Base-by-base conservation (phyloP, 2,888 invertebrate genomes). In the Zygaena filipendulae region DNA sequence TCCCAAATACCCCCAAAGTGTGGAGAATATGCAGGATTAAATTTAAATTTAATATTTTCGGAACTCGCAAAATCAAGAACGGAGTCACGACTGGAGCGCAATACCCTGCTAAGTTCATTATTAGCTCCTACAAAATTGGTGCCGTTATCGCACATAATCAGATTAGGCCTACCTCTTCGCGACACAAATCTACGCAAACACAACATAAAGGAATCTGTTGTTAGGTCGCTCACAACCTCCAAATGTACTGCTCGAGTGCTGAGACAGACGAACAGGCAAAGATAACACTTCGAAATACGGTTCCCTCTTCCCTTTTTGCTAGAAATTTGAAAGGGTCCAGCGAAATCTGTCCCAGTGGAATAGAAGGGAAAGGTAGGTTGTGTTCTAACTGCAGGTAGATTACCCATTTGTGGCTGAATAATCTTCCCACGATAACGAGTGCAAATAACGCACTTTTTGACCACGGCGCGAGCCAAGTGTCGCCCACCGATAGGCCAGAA, bases 81-180 rank as follows among this genome's bases (percentile, higher is more conserved):
- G 3, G 29, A 21, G 2, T 29, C 21, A 13, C 20, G 10, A 18
- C 23, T 25, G 10, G 39, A 20, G 9, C 25, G 21, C 9, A 40
- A 19, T 5, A 38, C 9, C 9, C 27, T 39, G 25, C 35, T 29
- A 6, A 42, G 29, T 19, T 40, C 37, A 30, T 38, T 39, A 11
- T 21, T 29, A 7, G 39, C 44, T 1, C 40, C 39, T 3, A 40
- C 37, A 29, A 37, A 39, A 13, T 40, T 42, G n/a, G 23, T 37
- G 5, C 38, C 44, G 9, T 42, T 42, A 13, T 42, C 42, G 10
- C 35, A 44, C 16, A 11, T 32, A 6, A 44, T 36, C 0, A 11
- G 3, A 22, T 12, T 1, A 4, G 40, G 40, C 23, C 34, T 42
- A 4, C 40, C 39, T 28, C 40, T 27, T 5, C 40, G 21, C n/a